phyloP scores from a whole-genome alignment of 2,888 invertebrate genomes.

The Octonoba sinensis region DNA sequence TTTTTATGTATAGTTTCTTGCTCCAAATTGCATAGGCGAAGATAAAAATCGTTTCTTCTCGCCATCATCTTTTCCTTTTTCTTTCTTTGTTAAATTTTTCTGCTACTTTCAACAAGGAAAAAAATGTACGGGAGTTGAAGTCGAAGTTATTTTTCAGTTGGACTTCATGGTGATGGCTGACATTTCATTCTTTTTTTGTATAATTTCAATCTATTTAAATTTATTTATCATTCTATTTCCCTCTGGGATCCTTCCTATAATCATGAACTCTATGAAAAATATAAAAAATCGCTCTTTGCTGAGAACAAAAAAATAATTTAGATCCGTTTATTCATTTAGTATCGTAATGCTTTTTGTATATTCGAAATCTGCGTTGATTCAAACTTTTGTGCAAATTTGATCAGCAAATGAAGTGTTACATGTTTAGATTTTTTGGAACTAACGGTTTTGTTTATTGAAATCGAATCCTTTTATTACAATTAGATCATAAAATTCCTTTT shows the following conservation, averaged over 20 bases:
- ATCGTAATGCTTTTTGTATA: no score
- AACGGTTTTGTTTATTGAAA: no score
- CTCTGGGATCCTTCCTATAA: conserved; percentile 27
- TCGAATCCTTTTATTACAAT: no score
- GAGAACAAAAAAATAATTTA: no score
- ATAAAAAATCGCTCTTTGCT: no score
- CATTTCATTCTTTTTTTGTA: conserved; percentile 13
- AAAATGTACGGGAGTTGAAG: neutral
- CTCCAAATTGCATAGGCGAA: conserved; percentile 9
- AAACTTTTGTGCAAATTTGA: no score
- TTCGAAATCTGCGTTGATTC: no score
- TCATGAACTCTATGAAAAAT: neutral
- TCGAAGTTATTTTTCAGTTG: conserved; percentile 28
- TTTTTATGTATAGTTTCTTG: conserved; percentile 23
- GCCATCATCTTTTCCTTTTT: conserved; percentile 23
- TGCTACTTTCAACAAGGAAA: conserved; percentile 16
- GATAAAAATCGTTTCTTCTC: conserved; percentile 40
- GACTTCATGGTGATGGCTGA: conserved; percentile 33
- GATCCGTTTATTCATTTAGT: no score
- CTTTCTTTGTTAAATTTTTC: neutral
- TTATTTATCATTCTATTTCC: conserved; percentile 39
- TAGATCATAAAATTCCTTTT: no score
- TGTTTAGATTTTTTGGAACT: no score
- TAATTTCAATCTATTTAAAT: conserved; percentile 48
- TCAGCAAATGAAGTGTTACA: no score